Conservation (phyloP, 2,888 invertebrate genomes). For the Luperina nickerlii region DNA sequence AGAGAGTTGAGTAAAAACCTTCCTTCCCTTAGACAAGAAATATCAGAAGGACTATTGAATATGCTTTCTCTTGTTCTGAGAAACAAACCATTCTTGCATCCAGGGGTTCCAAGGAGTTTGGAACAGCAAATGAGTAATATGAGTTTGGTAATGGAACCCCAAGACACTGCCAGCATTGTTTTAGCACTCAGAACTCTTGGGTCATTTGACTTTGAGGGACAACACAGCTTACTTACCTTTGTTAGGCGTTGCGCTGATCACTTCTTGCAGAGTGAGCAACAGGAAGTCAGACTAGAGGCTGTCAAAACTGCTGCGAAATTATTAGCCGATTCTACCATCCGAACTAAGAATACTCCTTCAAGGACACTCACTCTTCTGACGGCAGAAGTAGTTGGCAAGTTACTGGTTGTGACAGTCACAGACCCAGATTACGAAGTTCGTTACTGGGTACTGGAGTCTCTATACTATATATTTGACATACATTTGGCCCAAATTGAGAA, state of each 20-base stretch:
- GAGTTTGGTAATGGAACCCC: conserved; percentile 88
- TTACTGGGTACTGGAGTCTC: conserved; percentile 96
- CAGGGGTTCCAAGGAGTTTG: conserved; percentile 93
- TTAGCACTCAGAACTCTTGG: conserved; percentile 98
- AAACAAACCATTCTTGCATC: conserved; percentile 95
- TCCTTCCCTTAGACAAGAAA: conserved; percentile 96
- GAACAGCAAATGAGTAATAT: conserved; percentile 88
- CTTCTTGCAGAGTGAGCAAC: conserved; percentile 97
- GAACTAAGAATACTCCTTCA: conserved; percentile 91
- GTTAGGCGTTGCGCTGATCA: conserved; percentile 97
- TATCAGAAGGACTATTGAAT: conserved; percentile 97
- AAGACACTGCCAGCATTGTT: conserved; percentile 96
- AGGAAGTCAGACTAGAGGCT: conserved; percentile 97
- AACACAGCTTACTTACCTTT: conserved; percentile 96
- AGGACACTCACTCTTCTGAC: conserved; percentile 95
- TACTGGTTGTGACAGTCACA: conserved; percentile 98
- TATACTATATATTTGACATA: conserved; percentile 97
- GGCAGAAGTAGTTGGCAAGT: conserved; percentile 96
- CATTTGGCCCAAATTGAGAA: conserved; percentile 99
- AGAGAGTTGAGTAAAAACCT: conserved; percentile 97
- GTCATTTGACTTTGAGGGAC: conserved; percentile 97
- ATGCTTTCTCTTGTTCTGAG: conserved; percentile 97
- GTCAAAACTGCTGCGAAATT: conserved; percentile 98
- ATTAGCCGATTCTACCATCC: conserved; percentile 94
- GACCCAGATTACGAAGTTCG: conserved; percentile 99